A percentile compares a stretch with the other conserved stretches of the same genome.
Conservation (phyloP, 2,113 vertebrate genomes). For the Chascanopsetta lugubris region DNA sequence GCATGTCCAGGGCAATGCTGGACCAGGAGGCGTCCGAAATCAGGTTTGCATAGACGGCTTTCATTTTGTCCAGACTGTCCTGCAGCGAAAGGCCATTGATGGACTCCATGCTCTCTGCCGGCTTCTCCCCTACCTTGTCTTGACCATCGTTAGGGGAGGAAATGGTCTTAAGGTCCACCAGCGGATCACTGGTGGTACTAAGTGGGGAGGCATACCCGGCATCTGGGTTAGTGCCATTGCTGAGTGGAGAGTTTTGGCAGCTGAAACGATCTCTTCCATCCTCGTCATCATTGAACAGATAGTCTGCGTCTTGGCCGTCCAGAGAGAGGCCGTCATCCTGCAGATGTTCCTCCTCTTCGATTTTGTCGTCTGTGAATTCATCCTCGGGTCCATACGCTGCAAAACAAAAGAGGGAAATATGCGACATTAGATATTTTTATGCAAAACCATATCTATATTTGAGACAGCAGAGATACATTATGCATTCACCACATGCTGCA, state of each 20-base stretch:
- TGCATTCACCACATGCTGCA: background rate
- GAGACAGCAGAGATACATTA: constrained; percentile 17
- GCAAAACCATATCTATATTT: background rate
- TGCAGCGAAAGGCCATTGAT: constrained; percentile 87
- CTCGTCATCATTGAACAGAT: constrained; percentile 88
- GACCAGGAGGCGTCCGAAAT: constrained; percentile 98
- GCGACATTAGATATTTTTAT: constrained; percentile 25
- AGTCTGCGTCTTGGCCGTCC: constrained; percentile 91
- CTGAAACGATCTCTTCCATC: constrained; percentile 90
- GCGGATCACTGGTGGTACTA: constrained; percentile 93
- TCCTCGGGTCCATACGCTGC: constrained; percentile 97
- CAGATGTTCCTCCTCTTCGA: constrained; percentile 87
- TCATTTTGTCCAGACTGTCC: constrained; percentile 98
- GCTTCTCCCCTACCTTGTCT: constrained; percentile 86
- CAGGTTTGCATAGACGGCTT: constrained; percentile 97
- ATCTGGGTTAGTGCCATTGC: constrained; percentile 95
- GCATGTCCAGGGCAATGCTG: constrained; percentile 91
- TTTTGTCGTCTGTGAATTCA: constrained; percentile 90
- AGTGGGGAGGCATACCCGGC: constrained; percentile 95
- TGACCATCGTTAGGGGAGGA: constrained; percentile 85
- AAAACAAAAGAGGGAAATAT: constrained; percentile 71
- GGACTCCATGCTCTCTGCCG: constrained; percentile 82
- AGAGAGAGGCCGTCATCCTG: constrained; percentile 90
- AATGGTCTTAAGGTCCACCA: constrained; percentile 88
- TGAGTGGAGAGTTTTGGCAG: constrained; percentile 95